Percentiles rank a stretch among this genome's conserved stretches.
Conservation (phyloP, 2,113 vertebrate species). For the Dermatemys mawii region DNA sequence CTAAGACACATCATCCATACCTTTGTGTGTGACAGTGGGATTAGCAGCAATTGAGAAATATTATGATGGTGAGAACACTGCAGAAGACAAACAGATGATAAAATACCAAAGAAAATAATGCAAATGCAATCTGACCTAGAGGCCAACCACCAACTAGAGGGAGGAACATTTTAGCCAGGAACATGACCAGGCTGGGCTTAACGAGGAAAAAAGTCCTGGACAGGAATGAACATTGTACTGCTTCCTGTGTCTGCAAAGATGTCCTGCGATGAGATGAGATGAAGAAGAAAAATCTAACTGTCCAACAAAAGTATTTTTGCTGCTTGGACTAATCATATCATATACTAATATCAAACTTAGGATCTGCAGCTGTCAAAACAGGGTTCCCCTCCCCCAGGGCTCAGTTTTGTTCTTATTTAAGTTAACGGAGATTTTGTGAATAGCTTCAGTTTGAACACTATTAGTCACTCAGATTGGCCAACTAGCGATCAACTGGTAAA, state of each 20-base stretch:
- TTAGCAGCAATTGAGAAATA: neutral
- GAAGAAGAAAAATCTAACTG: too few species aligned
- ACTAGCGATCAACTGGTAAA: neutral
- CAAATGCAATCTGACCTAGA: neutral
- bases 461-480: neutral
- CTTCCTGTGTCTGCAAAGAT: neutral
- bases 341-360: neutral
- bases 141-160: neutral
- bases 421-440: rapidly evolving
- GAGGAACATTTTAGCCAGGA: too few species aligned
- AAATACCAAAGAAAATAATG: neutral
- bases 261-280: neutral
- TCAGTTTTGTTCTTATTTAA: neutral
- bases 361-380: neutral
- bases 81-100: neutral
- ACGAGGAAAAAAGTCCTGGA: neutral
- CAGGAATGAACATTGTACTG: neutral
- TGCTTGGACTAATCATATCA: neutral
- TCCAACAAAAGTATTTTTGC: neutral
- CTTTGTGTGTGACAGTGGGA: neutral
- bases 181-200: neutral
- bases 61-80: neutral
- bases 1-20: neutral
- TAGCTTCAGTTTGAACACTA: neutral
- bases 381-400: rapidly evolving